Evolutionary conservation across 2,888 invertebrate genomes (phyloP).

Genomic region (Seira musarum): DNA sequence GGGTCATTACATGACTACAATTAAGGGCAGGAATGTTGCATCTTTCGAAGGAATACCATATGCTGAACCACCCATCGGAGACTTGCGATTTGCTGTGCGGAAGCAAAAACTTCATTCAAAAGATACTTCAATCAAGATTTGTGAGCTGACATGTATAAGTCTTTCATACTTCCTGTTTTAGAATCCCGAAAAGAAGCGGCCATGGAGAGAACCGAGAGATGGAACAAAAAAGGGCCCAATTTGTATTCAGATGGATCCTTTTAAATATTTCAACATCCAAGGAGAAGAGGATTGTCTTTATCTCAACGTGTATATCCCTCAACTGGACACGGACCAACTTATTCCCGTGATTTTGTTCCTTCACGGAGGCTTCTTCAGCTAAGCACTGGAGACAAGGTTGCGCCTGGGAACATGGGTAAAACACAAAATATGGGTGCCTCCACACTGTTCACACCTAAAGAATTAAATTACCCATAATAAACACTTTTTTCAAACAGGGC

Average conservation of each 20-base stretch:
- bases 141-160: too few species aligned
- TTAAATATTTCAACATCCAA: slow-evolving; percentile 33
- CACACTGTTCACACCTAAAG: background rate
- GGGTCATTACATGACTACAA: slow-evolving; percentile 4
- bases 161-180: slow-evolving; percentile 5
- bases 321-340: slow-evolving; percentile 1
- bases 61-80: background rate
- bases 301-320: slow-evolving; percentile 12
- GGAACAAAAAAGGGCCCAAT: slow-evolving; percentile 29
- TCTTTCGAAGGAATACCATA: slow-evolving; percentile 33
- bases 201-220: slow-evolving; percentile 43
- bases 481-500: background rate
- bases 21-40: slow-evolving; percentile 10
- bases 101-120: too few species aligned
- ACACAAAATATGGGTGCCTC: background rate
- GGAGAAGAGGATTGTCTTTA: slow-evolving; percentile 40
- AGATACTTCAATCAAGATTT: too few species aligned
- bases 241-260: slow-evolving; percentile 44
- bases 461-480: too few species aligned
- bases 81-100: background rate
- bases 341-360: slow-evolving; percentile 52
- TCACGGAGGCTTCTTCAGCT: slow-evolving; percentile 55
- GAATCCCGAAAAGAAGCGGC: slow-evolving; percentile 55
- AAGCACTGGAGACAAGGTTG: slow-evolving; percentile 41
- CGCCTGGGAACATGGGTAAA: slow-evolving; percentile 53